Evolutionary conservation across 1,140 invertebrate genomes (phyloP).

Genomic region (Euwallacea fornicatus): DNA sequence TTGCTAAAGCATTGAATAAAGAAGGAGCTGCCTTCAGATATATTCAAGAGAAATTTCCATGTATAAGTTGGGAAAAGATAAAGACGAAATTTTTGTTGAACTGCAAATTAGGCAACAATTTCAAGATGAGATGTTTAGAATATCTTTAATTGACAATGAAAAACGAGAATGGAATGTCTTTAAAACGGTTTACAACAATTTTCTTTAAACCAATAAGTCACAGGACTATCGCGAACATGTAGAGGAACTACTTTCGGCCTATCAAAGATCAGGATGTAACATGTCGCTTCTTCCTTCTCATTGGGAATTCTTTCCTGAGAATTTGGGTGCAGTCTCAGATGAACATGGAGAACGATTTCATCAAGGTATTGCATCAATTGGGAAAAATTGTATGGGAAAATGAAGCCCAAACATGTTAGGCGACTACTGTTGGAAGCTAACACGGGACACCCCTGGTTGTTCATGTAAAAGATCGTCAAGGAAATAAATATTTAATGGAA

Average conservation of each 20-base stretch:
- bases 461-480: neutral
- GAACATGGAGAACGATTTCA: slow-evolving; percentile 48
- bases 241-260: neutral
- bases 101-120: slow-evolving; percentile 41
- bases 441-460: neutral
- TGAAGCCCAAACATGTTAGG: slow-evolving; percentile 18
- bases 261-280: slow-evolving; percentile 18
- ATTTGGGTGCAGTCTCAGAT: slow-evolving; percentile 43
- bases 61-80: slow-evolving; percentile 43
- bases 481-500: too few relatives aligned
- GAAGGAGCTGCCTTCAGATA: slow-evolving; percentile 47
- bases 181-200: neutral
- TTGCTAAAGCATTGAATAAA: slow-evolving; percentile 51
- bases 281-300: slow-evolving; percentile 42
- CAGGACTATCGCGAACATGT: neutral
- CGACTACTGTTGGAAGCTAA: slow-evolving; percentile 22
- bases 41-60: slow-evolving; percentile 26
- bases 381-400: slow-evolving; percentile 11
- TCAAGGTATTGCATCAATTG: slow-evolving; percentile 12
- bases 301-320: slow-evolving; percentile 45
- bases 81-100: slow-evolving; percentile 48
- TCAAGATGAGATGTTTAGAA: neutral
- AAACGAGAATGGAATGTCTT: neutral
- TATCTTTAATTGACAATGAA: neutral
- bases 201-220: slow-evolving; percentile 1